Conservation (phyloP, 1,140 invertebrate genomes). For the Elysia chlorotica region DNA sequence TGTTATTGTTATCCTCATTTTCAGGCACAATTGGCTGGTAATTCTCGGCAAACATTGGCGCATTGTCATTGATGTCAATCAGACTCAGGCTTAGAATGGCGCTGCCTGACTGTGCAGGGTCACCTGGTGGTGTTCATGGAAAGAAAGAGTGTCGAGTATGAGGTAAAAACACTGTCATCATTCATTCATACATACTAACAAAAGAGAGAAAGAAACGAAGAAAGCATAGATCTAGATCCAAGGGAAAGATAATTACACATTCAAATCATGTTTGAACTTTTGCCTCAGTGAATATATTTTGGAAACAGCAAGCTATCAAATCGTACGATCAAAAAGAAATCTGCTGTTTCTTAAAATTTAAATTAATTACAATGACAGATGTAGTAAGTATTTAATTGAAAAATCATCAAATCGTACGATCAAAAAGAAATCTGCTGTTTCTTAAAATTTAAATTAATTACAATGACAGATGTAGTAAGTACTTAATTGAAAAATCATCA, state of each 20-base stretch:
- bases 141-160: too few relatives aligned
- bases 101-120: conserved; percentile 90
- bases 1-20: conserved; percentile 81
- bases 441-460: neutral
- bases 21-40: conserved; percentile 86
- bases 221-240: neutral
- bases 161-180: too few relatives aligned
- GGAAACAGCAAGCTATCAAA: too few relatives aligned
- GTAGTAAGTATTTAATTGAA: neutral
- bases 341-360: neutral
- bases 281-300: neutral
- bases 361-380: neutral
- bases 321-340: too few relatives aligned
- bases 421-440: neutral
- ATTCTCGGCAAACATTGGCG: conserved; percentile 87
- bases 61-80: conserved; percentile 93
- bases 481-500: neutral
- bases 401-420: neutral
- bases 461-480: too few relatives aligned
- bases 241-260: neutral
- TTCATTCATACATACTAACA: neutral
- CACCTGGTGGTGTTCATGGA: conserved; percentile 55
- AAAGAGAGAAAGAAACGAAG: neutral
- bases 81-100: conserved; percentile 94
- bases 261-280: neutral